phyloP scores from a whole-genome alignment of 2,888 invertebrate species.

The Caenorhabditis angaria region DNA sequence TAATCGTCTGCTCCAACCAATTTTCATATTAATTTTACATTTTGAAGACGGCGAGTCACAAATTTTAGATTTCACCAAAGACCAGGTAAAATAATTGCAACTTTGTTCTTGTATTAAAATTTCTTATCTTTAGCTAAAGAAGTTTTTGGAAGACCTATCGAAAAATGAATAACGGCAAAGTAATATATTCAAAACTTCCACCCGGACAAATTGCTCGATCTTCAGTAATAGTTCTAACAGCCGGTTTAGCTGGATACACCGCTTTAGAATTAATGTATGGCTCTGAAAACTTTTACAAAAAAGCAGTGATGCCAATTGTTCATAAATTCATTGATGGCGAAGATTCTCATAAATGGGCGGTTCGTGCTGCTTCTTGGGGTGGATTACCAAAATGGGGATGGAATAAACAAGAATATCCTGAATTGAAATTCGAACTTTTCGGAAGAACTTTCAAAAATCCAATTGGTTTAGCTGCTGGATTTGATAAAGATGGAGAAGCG shows the following conservation, averaged over 20 bases:
- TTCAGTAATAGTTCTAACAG: slow-evolving; percentile 40
- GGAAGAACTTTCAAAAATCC: slow-evolving; percentile 83
- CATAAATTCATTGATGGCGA: slow-evolving; percentile 65
- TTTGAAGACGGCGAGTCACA: slow-evolving; percentile 39
- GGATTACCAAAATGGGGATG: slow-evolving; percentile 60
- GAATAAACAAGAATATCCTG: slow-evolving; percentile 65
- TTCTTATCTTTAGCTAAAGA: slow-evolving; percentile 20
- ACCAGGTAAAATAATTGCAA: slow-evolving; percentile 29
- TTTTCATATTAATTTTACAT: slow-evolving; percentile 43
- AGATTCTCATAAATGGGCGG: slow-evolving; percentile 62
- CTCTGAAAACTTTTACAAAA: slow-evolving; percentile 63
- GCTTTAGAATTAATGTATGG: slow-evolving; percentile 56
- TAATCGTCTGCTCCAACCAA: slow-evolving; percentile 26
- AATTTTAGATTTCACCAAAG: slow-evolving; percentile 44
- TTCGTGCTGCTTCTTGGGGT: slow-evolving; percentile 62
- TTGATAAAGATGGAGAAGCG: slow-evolving; percentile 81
- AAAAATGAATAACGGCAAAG: slow-evolving; percentile 22
- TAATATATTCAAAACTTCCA: slow-evolving; percentile 54
- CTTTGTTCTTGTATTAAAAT: neutral
- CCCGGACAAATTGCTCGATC: slow-evolving; percentile 54
- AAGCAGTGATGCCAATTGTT: slow-evolving; percentile 66
- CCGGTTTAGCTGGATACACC: slow-evolving; percentile 47
- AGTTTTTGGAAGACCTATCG: slow-evolving; percentile 13
- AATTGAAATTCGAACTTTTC: slow-evolving; percentile 61
- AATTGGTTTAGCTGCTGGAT: slow-evolving; percentile 94